Conservation (phyloP, 2,888 invertebrate genomes). For the Euzetes globulus region DNA sequence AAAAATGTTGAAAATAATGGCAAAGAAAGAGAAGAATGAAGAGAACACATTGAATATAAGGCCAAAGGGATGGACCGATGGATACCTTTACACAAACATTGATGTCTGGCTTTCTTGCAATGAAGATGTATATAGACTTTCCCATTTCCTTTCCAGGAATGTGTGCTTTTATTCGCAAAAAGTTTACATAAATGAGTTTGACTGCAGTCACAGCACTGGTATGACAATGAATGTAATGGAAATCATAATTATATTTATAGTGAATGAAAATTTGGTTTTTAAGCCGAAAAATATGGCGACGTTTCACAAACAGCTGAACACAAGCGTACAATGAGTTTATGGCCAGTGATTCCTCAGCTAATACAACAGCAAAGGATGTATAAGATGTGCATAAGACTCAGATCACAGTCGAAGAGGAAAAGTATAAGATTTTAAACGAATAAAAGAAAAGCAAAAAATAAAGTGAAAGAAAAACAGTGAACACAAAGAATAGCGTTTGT, state of each 20-base stretch:
- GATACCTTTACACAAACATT: constrained; percentile 23
- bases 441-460: background rate
- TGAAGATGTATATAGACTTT: constrained; percentile 17
- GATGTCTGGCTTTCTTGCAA: background rate
- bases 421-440: constrained; percentile 13
- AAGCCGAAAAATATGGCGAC: no score
- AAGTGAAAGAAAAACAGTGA: background rate
- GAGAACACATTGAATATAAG: background rate
- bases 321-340: background rate
- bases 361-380: background rate
- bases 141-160: no score
- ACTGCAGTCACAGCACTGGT: no score
- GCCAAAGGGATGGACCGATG: constrained; percentile 8
- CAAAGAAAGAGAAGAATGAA: background rate
- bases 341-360: background rate
- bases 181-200: no score
- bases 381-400: background rate
- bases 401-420: background rate
- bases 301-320: no score
- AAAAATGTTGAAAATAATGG: constrained; percentile 19
- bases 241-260: no score
- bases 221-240: no score
- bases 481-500: background rate
- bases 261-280: no score
- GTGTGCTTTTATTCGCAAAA: no score